phyloP scores from a whole-genome alignment of 2,113 vertebrate genomes.

The Cavia porcellus region DNA sequence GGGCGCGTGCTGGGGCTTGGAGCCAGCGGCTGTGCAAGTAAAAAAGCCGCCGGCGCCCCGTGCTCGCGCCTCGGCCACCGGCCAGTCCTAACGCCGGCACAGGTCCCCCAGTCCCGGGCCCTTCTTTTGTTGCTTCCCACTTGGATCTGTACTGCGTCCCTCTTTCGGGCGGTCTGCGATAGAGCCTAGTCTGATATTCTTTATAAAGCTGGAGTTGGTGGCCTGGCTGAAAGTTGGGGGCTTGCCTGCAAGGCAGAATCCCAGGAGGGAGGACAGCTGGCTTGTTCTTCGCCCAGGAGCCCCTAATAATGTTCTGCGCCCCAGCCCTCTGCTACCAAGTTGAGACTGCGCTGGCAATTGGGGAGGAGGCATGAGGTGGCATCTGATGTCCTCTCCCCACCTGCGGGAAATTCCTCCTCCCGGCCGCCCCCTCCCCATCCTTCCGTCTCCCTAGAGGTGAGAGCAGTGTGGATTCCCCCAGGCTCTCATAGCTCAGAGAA shows the following conservation, averaged over 20 bases:
- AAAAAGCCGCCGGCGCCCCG: not conserved
- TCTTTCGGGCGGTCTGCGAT: not conserved
- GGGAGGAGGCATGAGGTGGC: not conserved
- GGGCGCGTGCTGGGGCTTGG: not conserved
- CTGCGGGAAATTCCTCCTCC: not conserved
- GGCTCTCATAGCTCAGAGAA: not conserved
- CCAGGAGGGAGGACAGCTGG: not conserved
- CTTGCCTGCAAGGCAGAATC: not conserved
- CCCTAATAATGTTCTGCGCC: not conserved
- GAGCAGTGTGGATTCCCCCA: accelerated
- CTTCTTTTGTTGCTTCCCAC: not conserved
- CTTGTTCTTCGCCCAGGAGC: not conserved
- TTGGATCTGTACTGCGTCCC: not conserved
- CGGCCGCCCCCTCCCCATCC: too few relatives aligned
- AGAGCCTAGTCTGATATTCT: not conserved
- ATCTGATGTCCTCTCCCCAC: not conserved
- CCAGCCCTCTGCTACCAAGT: accelerated
- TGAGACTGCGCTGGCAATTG: not conserved
- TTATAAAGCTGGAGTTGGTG: not conserved
- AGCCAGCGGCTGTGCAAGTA: not conserved
- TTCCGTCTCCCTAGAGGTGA: not conserved
- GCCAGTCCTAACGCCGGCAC: not conserved
- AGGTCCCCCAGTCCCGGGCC: not conserved
- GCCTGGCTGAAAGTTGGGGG: not conserved
- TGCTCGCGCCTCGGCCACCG: not conserved